phyloP scores from a whole-genome alignment of 2,888 invertebrate genomes.

The Alsophila aescularia region DNA sequence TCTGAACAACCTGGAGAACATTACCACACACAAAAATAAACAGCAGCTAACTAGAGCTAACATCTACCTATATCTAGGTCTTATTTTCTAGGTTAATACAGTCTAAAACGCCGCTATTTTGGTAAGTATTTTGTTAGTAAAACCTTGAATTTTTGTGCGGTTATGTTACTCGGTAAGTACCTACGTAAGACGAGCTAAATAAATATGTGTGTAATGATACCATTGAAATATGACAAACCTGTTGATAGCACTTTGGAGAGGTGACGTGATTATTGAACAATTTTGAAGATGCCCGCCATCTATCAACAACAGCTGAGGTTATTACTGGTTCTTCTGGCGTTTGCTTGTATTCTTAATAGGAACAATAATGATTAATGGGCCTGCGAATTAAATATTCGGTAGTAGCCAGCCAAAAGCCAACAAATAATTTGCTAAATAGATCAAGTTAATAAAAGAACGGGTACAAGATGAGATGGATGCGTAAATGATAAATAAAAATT shows the following conservation, averaged over 20 bases:
- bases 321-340: too few species aligned
- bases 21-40: slow-evolving; percentile 9
- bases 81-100: slow-evolving; percentile 1
- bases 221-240: slow-evolving; percentile 6
- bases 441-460: too few species aligned
- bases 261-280: too few species aligned
- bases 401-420: too few species aligned
- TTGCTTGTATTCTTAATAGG: too few species aligned
- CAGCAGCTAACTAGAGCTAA: slow-evolving; percentile 7
- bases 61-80: background rate
- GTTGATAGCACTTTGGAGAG: background rate
- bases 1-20: slow-evolving; percentile 5
- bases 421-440: too few species aligned
- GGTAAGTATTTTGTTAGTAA: slow-evolving; percentile 6
- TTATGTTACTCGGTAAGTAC: slow-evolving; percentile 42
- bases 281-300: too few species aligned
- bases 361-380: too few species aligned
- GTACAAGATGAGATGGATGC: too few species aligned
- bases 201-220: slow-evolving; percentile 38
- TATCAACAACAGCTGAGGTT: too few species aligned
- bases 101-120: background rate
- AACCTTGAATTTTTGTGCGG: slow-evolving; percentile 45
- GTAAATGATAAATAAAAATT: too few species aligned
- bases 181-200: slow-evolving; percentile 34
- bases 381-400: too few species aligned